A percentile compares a stretch with the other conserved stretches of the same genome.
Evolutionary conservation across 2,888 invertebrate genomes (phyloP).

Genomic region (Steinernema hermaphroditum): DNA sequence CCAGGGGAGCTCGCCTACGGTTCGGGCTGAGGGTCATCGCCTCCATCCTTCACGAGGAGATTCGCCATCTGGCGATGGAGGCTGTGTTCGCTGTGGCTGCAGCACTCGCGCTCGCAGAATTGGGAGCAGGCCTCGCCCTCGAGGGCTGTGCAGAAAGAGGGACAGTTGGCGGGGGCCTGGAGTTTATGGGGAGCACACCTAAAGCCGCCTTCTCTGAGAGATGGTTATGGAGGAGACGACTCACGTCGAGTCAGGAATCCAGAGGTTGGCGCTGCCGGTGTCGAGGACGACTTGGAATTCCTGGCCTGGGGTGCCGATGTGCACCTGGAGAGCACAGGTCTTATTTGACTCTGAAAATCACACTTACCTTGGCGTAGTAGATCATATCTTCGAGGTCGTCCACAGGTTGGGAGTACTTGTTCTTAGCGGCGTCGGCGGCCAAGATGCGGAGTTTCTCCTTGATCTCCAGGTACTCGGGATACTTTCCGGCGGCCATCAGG

Average conservation of each 20-base stretch:
- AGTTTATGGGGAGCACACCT: conserved; percentile 36
- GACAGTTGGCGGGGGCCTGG: conserved; percentile 34
- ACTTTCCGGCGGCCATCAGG: background rate
- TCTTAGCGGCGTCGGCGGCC: background rate
- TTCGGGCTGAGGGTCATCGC: background rate
- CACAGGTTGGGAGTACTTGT: conserved; percentile 3
- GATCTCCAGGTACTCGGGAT: background rate
- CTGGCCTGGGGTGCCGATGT: conserved; percentile 52
- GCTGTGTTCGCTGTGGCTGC: background rate
- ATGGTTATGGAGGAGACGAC: background rate
- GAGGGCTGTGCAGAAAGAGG: background rate
- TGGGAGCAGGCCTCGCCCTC: conserved; percentile 17
- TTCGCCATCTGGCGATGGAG: background rate
- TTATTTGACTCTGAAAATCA: too few species aligned
- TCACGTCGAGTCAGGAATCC: conserved; percentile 43
- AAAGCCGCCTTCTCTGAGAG: too few species aligned
- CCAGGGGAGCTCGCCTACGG: too few species aligned
- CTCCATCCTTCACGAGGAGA: background rate
- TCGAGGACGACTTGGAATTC: conserved; percentile 54
- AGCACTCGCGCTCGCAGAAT: conserved; percentile 8
- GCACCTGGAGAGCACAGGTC: background rate
- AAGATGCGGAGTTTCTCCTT: conserved; percentile 6
- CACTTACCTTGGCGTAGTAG: background rate
- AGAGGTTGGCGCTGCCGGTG: conserved; percentile 52
- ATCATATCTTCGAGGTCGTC: conserved; percentile 13